phyloP scores from a whole-genome alignment of 2,797 vertebrate genomes.

The Takifugu rubripes region DNA sequence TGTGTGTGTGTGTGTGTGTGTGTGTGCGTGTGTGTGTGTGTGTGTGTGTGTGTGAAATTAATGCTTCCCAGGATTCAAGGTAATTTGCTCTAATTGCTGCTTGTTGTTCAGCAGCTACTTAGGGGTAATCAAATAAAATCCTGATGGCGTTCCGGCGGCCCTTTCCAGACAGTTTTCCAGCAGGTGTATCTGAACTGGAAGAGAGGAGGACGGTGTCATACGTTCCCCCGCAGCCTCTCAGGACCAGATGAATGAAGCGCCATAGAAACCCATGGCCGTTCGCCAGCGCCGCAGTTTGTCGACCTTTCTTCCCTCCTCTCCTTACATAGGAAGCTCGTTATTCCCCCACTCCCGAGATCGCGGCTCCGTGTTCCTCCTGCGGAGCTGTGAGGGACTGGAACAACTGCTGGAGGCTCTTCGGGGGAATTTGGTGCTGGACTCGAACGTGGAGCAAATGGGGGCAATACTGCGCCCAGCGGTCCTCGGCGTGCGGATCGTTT shows the following conservation, averaged over 20 bases:
- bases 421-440: constrained; percentile 37
- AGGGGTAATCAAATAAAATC: constrained; percentile 47
- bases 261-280: constrained; percentile 15
- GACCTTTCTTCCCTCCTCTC: no score
- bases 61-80: constrained; percentile 45
- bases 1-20: constrained; percentile 5
- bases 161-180: constrained; percentile 1
- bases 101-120: constrained; percentile 41
- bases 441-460: not conserved
- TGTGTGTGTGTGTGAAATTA: constrained; percentile 17
- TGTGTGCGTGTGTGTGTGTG: constrained; percentile 6
- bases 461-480: constrained; percentile 5
- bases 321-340: not conserved
- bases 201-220: constrained; percentile 3
- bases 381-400: constrained; percentile 44
- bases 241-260: constrained; percentile 5
- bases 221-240: constrained; percentile 13
- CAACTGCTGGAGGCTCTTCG: constrained; percentile 48
- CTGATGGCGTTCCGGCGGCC: constrained; percentile 1
- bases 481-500: constrained; percentile 25
- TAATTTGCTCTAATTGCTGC: constrained; percentile 44
- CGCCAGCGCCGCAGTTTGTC: constrained; percentile 8
- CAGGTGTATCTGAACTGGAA: constrained; percentile 24
- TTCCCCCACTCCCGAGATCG: not conserved
- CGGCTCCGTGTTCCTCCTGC: constrained; percentile 1